Base-by-base conservation (phyloP, 2,888 invertebrate species). In the Holacanthella duospinosa region DNA sequence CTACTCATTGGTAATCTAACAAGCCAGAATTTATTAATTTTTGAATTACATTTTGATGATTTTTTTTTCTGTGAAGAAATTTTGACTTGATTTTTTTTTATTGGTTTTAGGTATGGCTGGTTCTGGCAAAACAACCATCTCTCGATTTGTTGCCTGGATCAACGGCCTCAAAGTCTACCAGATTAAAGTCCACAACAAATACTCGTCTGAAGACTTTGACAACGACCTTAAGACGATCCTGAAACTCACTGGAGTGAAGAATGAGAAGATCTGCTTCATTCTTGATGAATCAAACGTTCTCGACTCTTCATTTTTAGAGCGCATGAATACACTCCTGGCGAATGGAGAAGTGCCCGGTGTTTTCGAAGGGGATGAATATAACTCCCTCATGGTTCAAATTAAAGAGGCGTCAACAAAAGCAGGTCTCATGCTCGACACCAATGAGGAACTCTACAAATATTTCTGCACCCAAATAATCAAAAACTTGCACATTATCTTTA, bases 111-210 rank as follows among this genome's bases (percentile, higher is more conserved):
- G 99, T 70, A 97, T 97, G 4, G 96, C 96, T 60, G 99, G 99
- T 55, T 94, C 97, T 70, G 99, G 99, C 71, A 99, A 99, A 81
- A 99, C 99, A 1, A 99, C 99, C 12, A 84, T 99, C 72, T 97
- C 97, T 28, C 84, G 99, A 71, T 99, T 99, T 79, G 99, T 99
- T 36, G 99, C 99, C 58, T 99, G 99, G 96, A 94, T 99, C 90
- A 99, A 99, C 78, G 99, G 99, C 6, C 83, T 99, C 43, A 93
- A 92, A 71, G 95, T 99, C 65, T 99, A 97, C 86, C 97, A 99
- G 82, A 96, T 99, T 72, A 95, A 96, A 82, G 93, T 89, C 19
- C 99, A 99, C 80, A 99, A 99, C 79, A 97, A 97, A 80, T 99
- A 99, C 78, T 94, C 94, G 1, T 93, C 93, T 25, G 92, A 91